Evolutionary conservation across 1,140 invertebrate genomes (phyloP).

Genomic region (Sarcophaga bullata): DNA sequence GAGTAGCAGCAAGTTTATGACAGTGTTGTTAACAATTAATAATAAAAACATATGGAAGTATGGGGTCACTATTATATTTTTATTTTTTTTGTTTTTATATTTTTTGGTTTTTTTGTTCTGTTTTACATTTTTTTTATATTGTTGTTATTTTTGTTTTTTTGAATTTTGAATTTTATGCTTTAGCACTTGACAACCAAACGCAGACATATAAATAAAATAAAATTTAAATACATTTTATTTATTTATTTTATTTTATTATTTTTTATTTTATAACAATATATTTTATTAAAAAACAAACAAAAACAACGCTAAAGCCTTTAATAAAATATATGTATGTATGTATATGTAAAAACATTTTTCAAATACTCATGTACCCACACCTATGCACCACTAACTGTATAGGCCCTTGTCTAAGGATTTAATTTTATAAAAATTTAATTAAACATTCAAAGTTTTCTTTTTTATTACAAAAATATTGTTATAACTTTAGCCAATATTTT

Average conservation of each 20-base stretch:
- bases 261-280: conserved; percentile 7
- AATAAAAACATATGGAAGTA: too few relatives aligned
- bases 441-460: conserved; percentile 22
- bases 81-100: background rate
- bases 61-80: background rate
- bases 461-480: conserved; percentile 11
- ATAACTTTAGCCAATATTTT: too few relatives aligned
- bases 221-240: background rate
- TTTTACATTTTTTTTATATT: background rate
- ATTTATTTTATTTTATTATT: too few relatives aligned
- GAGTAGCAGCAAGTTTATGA: too few relatives aligned
- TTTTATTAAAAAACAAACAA: background rate
- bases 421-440: conserved; percentile 38
- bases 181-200: conserved; percentile 35
- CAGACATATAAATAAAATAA: conserved; percentile 29
- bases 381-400: background rate
- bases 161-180: conserved; percentile 39
- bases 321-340: background rate
- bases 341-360: background rate
- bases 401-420: background rate
- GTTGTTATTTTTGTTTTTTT: background rate
- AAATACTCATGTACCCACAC: too few relatives aligned
- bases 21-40: conserved; percentile 5
- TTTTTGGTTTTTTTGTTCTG: background rate
- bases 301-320: background rate